Evolutionary conservation across 2,113 vertebrate genomes (phyloP), one percentile per base, ranked within the genome.

Genomic region (Nibea coibor): DNA sequence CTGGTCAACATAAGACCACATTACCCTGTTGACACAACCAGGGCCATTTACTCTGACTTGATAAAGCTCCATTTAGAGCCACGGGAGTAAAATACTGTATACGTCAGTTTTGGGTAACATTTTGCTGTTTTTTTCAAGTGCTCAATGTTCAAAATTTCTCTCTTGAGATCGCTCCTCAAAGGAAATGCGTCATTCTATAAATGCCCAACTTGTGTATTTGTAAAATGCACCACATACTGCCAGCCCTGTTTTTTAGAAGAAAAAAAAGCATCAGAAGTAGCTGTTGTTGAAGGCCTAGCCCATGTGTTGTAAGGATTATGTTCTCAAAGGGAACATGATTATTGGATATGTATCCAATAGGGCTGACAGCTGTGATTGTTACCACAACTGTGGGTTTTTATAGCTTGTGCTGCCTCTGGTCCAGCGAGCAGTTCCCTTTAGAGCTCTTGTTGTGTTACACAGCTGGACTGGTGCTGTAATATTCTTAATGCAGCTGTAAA

Each of bases 401-500:
- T 61, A 43, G 72, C 56, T 72, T 45, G 15, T 16, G 48, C 67
- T 72, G 67, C 78, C 48, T 84, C 77, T 45, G 66, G 35, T 64
- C 54, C 62, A 79, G 77, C 68, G 83, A 59, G 42, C 77, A 50
- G 42, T 10, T 87, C 66, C 64, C 76, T 56, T 72, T 28, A 78
- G 80, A 64, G 75, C 42, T 72, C 28, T 50, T 78, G 72, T 80
- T 77, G 35, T 48, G 67, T 53, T 66, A 4, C 47, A 70, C 45
- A 68, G 63, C 72, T 79, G 72, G 73, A 64, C 59, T 78, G 47
- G 3, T 58, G 71, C 69, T 85, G 61, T 80, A 81, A 87, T 86
- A 76, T 82, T 83, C 72, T 69, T 92, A 91, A 91, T 91, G 85
- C 75, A 84, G 71, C 81, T 64, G 61, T 80, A 85, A 90, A 88